Base-by-base conservation (phyloP, 2,113 vertebrate genomes). In the Psephotus haematonotus region DNA sequence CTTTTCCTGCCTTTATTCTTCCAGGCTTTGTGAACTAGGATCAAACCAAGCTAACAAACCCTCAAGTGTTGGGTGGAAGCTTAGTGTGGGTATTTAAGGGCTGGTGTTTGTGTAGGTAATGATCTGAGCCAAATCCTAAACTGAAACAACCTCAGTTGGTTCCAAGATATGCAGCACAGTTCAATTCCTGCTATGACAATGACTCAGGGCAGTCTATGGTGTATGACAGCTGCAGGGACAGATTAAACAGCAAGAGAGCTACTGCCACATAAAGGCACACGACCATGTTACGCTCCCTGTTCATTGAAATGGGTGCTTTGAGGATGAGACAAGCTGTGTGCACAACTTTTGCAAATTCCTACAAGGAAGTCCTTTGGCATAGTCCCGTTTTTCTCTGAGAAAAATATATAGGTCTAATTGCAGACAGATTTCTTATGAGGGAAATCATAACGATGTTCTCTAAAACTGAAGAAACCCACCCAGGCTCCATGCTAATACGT, bases 281-380 rank as follows among this genome's bases (percentile, higher is more conserved):
- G 1, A 39, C 49, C n/a, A 6, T 1, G 0, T 68, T 49, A n/a
- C 0, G 1, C 22, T 53, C 60, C 31, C 11, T 37, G 11, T 35
- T 72, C n/a, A 55, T 17, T 22, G 37, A 62, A 55, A 24, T 4
- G 8, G 24, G 12, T 39, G 41, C 50, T 68, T 44, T 74, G 53
- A 7, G 8, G n/a, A 35, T 65, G 72, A 83, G 47, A 69, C 41
- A 55, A 64, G 16, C 52, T 69, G 47, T 2, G 10, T 27, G 27
- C 18, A 25, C 22, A 76, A 37, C 2, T 18, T 20, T 11, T 74
- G 35, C 47, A 57, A 37, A 78, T 62, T 25, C 41, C 50, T 59
- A 17, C 33, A 46, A 82, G 57, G n/a, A 46, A 67, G n/a, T 63
- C 69, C 46, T 49, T 35, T 75, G 60, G n/a, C 5, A 1, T 46